Base-by-base conservation (phyloP, 1,140 invertebrate genomes). In the Drosophila lowei region DNA sequence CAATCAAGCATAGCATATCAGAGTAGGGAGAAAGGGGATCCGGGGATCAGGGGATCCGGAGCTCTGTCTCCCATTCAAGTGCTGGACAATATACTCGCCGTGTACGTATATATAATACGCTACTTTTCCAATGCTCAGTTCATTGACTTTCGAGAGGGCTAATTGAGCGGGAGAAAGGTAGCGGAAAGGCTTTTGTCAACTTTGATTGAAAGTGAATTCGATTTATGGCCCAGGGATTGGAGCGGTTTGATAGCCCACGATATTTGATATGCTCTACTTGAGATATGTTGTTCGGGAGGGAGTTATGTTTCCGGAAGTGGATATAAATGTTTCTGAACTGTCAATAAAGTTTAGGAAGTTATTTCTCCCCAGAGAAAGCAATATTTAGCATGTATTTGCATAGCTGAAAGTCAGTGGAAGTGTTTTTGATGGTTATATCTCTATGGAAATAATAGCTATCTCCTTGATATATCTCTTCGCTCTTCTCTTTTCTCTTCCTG, bases 101-200 rank as follows among this genome's bases (percentile, higher is more conserved):
- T 18, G 23, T 5, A 18, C 23, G 23, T 23, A 23, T 7, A 25
- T 56, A 47, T 41, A 41, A 56, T 41, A 58, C 11, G 25, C 63
- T 72, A 66, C 50, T 55, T 60, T 54, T 67, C 8, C 41, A 56
- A 25, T 28, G 46, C 23, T 25, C 52, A 62, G 81, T 86, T 86
- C 83, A 74, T 18, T 75, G 81, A 81, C 77, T 38, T 38, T 73
- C 60, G 11, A 15, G 42, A 56, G 43, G 71, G 73, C 77, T 88
- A 88, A 86, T 86, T 81, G 83, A 83, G 74, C 58, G 63, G 56
- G 70, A 64, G 83, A 86, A 86, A 86, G 80, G 80, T 86, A 85
- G 80, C 77, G 77, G 66, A 72, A 86, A 88, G 78, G 70, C 61
- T 81, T 81, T 86, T 83, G 74, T 86, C 83, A 88, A 50, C 61